Percentiles rank a stretch among this genome's conserved stretches.
These are phyloP conservation scores for Upupa epops DNA, from an alignment of 2,113 vertebrate genomes.

Conservation along the genomic window DNA sequence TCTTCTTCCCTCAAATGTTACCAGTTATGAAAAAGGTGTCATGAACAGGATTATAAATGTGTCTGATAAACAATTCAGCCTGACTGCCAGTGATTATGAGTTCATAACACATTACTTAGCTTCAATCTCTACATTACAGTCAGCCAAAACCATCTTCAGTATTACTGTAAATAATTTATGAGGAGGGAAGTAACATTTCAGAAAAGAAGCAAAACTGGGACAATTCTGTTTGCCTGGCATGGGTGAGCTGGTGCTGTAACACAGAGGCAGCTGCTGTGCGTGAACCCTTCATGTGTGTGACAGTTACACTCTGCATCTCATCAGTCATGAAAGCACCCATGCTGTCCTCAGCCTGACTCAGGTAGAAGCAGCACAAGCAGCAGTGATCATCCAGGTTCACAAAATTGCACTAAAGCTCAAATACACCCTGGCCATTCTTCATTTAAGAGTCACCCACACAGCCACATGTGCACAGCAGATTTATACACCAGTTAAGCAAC, in stretches of 20 bases:
- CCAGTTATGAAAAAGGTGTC: slow-evolving; percentile 22
- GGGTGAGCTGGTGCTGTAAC: background rate
- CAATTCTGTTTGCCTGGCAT: background rate
- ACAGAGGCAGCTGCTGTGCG: background rate
- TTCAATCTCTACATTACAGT: background rate
- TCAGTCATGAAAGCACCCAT: background rate
- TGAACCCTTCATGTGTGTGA: background rate
- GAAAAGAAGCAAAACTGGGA: background rate
- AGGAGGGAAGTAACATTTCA: background rate
- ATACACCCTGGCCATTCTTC: background rate
- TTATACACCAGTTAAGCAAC: background rate
- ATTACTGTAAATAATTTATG: slow-evolving; percentile 15
- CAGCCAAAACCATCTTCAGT: slow-evolving; percentile 1
- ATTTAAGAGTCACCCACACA: background rate
- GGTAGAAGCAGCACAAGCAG: background rate
- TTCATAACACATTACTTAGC: slow-evolving; percentile 35
- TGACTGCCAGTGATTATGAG: slow-evolving; percentile 25
- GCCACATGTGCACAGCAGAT: background rate
- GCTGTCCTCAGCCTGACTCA: background rate
- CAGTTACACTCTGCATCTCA: background rate
- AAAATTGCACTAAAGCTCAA: background rate
- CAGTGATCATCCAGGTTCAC: background rate
- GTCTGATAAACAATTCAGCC: slow-evolving; percentile 50
- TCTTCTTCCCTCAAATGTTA: background rate
- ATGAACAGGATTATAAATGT: slow-evolving; percentile 25